Percentiles rank a stretch among this genome's conserved stretches.
phyloP scores from a whole-genome alignment of 2,113 vertebrate genomes.

The Leucopsar rothschildi region DNA sequence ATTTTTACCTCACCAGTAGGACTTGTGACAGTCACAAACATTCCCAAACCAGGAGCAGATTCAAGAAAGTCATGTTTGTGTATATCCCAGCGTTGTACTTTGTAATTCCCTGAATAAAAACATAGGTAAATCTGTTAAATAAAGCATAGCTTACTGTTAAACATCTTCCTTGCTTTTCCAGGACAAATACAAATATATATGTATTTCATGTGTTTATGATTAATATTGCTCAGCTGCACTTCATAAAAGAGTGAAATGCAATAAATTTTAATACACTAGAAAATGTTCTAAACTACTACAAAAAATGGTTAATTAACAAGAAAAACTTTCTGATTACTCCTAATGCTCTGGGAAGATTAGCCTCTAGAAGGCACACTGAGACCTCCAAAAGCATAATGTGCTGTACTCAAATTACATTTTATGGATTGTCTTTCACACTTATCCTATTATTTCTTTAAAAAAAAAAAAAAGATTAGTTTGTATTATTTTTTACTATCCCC shows the following conservation, averaged over 20 bases:
- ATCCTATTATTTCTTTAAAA: background rate
- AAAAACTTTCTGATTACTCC: background rate
- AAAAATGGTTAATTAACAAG: background rate
- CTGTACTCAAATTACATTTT: background rate
- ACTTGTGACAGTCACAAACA: conserved; percentile 81
- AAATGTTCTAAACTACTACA: background rate
- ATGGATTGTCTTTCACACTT: background rate
- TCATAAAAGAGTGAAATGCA: background rate
- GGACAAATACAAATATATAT: background rate
- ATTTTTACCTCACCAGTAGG: conserved; percentile 75
- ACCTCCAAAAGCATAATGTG: background rate
- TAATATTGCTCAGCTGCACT: background rate
- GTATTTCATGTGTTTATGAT: background rate
- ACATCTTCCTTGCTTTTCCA: background rate
- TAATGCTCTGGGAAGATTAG: background rate
- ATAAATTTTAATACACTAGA: background rate
- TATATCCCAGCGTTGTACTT: conserved; percentile 82
- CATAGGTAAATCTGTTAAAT: background rate
- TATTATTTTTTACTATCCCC: background rate
- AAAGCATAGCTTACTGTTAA: background rate
- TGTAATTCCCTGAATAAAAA: conserved; percentile 78
- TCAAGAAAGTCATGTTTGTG: conserved; percentile 55
- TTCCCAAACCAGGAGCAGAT: conserved; percentile 82
- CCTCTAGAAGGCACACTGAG: background rate
- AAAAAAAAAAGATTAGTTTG: background rate